phyloP scores from a whole-genome alignment of 2,113 vertebrate genomes.

The Brachypodius melanocephalos region DNA sequence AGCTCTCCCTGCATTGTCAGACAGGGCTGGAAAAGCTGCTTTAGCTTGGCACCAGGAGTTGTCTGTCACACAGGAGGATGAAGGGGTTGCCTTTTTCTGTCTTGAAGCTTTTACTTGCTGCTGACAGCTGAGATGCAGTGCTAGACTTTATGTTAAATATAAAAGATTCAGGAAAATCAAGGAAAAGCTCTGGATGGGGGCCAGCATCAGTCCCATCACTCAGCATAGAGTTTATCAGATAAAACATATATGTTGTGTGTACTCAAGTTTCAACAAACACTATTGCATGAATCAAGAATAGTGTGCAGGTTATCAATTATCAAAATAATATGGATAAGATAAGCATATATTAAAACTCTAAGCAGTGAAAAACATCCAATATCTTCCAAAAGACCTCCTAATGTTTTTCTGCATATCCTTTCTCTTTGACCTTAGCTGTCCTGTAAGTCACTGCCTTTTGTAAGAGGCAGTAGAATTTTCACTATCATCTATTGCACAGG shows the following conservation, averaged over 20 bases:
- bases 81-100: not conserved
- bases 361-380: not conserved
- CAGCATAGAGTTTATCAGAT: not conserved
- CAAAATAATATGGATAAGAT: not conserved
- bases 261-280: accelerated
- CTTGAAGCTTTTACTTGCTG: not conserved
- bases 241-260: accelerated
- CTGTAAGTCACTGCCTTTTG: not conserved
- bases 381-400: not conserved
- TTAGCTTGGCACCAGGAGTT: not conserved
- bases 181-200: not conserved
- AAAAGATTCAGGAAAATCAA: not conserved
- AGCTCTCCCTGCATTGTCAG: not conserved
- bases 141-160: not conserved
- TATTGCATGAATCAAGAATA: not conserved
- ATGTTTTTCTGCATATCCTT: not conserved
- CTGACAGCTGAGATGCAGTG: not conserved
- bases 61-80: too few species aligned
- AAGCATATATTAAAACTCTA: not conserved
- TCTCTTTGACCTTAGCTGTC: not conserved
- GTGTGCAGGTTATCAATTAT: not conserved
- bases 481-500: not conserved
- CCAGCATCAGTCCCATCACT: not conserved
- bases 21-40: not conserved
- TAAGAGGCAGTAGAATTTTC: not conserved